Conservation (phyloP, 37 sponge, comb jelly and placozoan species). For the Aplysina aerophoba region DNA sequence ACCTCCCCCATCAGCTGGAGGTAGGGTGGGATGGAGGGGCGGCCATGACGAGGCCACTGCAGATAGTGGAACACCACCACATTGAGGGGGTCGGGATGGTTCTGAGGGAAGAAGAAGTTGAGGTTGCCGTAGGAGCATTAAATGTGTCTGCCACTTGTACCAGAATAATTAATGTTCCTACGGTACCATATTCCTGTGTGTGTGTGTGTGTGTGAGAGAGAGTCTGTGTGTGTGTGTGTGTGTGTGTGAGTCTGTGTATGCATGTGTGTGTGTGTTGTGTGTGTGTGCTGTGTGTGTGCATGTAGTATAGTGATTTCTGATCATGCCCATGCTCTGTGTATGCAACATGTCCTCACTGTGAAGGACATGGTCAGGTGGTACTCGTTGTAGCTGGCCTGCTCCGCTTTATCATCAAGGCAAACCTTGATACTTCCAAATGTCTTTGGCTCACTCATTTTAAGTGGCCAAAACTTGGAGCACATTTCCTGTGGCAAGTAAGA, state of each 20-base stretch:
- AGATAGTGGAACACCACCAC: conserved; percentile 9
- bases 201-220: too few species aligned
- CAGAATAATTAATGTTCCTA: too few species aligned
- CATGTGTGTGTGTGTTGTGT: too few species aligned
- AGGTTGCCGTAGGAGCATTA: too few species aligned
- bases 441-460: neutral
- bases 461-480: conserved; percentile 12
- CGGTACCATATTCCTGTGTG: too few species aligned
- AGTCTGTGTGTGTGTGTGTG: too few species aligned
- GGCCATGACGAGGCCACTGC: conserved; percentile 1
- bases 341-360: neutral
- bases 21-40: neutral
- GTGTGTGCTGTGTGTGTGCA: too few species aligned
- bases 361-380: neutral
- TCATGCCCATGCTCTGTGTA: neutral
- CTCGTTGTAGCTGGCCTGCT: neutral
- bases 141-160: too few species aligned
- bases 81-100: too few species aligned
- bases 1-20: conserved; percentile 29
- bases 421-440: neutral
- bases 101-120: too few species aligned
- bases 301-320: too few species aligned
- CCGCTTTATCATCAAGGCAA: neutral
- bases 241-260: too few species aligned
- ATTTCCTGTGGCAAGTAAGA: neutral